Evolutionary conservation across 30 jellyfish, hydroid and myxozoan genomes (phyloP), one percentile per base, ranked within the genome.

Genomic region (Pseudorhiza aurosa): DNA sequence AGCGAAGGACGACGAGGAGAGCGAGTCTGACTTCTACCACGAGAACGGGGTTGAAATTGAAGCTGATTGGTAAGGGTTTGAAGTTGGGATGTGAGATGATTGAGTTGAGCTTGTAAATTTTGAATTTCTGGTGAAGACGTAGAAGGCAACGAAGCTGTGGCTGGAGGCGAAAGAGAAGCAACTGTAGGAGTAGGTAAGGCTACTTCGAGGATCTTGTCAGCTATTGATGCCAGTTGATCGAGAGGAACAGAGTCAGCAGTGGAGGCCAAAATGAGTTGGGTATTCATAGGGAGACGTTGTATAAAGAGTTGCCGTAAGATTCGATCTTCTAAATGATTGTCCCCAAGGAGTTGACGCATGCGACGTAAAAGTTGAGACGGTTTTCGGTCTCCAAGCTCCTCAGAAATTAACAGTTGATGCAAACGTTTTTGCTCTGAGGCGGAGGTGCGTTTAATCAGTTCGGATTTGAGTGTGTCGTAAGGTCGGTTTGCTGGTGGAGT

Each of bases 321-420:
- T 15, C 83, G 53, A 7, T 69, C 65, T 22, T 69, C 83, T 14
- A 69, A 31, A 2, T 18, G 12, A 17, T 46, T 69, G 14, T 69
- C 83, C 7, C 69, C 83, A n/a, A 69, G 28, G 69, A 69, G 68
- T 69, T 69, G 83, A 22, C 28, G 49, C 69, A 69, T 69, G n/a
- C n/a, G n/a, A n/a, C n/a, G n/a, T n/a, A n/a, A n/a, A n/a, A n/a
- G 6, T 49, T 30, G 22, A 50, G 64, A 65, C 18, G 80, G 80
- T 65, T 65, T 65, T 18, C 80, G 19, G 63, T 65, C 80, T 4
- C 80, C 80, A 19, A 65, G 64, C 39, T 65, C 80, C 46, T 65
- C 80, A 6, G 80, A 65, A 9, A 43, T 37, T 15, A 69, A 37
- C 51, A 69, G 12, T n/a, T n/a, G n/a, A n/a, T n/a, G n/a, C n/a